Evolutionary conservation across 2,113 vertebrate genomes (phyloP).

Genomic region (Verasper variegatus): DNA sequence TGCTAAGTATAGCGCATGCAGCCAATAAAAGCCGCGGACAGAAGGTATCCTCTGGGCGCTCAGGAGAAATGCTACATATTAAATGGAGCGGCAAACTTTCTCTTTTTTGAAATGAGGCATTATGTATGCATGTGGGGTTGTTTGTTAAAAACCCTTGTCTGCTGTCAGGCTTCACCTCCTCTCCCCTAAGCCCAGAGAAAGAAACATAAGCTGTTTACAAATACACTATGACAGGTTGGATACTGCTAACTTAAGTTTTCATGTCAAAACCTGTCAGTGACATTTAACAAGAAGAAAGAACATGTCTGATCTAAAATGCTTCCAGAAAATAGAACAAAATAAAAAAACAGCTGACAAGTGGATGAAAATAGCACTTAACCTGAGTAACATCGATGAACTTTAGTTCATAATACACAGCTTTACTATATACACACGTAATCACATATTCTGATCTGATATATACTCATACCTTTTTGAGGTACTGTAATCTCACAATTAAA

Average conservation of each 20-base stretch:
- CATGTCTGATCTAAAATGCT: conserved; percentile 75
- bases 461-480: background rate
- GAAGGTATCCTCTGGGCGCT: conserved; percentile 66
- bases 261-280: conserved; percentile 86
- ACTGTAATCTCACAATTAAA: conserved; percentile 14
- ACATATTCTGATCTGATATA: background rate
- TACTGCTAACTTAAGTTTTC: conserved; percentile 86
- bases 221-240: conserved; percentile 84
- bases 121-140: conserved; percentile 78
- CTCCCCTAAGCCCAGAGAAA: conserved; percentile 71
- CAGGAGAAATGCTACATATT: conserved; percentile 61
- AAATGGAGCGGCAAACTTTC: conserved; percentile 72
- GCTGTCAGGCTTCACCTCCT: conserved; percentile 75
- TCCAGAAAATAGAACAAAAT: conserved; percentile 28
- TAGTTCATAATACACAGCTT: background rate
- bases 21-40: conserved; percentile 58
- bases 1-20: conserved; percentile 66
- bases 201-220: conserved; percentile 84
- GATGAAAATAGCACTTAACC: conserved; percentile 58
- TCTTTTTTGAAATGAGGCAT: conserved; percentile 71
- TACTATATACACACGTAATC: background rate
- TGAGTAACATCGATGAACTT: conserved; percentile 11
- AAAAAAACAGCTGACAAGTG: conserved; percentile 36
- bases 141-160: conserved; percentile 77
- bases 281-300: conserved; percentile 84